Conservation (phyloP, 2,797 vertebrate genomes). For the Danio aesculapii region DNA sequence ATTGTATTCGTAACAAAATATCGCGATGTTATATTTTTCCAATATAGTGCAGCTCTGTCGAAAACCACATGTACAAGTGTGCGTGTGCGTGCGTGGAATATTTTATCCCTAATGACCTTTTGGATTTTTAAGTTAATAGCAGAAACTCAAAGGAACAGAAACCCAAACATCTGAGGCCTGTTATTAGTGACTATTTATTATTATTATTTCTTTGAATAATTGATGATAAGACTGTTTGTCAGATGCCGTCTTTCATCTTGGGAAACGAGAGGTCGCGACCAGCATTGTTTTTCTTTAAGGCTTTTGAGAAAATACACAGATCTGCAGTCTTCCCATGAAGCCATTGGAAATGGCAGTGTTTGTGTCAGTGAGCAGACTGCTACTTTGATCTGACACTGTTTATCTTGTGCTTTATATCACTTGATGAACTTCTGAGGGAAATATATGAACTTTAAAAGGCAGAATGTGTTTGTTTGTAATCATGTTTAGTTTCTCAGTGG, state of each 20-base stretch:
- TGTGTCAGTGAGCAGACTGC: not conserved
- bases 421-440: not conserved
- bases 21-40: too few relatives aligned
- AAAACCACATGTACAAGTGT: too few relatives aligned
- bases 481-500: not conserved
- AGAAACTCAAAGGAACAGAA: not conserved
- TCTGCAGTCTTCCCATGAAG: not conserved
- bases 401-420: slow-evolving; percentile 9
- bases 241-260: not conserved
- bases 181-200: not conserved
- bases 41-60: too few relatives aligned
- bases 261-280: not conserved
- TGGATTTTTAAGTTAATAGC: not conserved
- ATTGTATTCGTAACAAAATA: too few relatives aligned
- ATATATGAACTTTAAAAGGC: slow-evolving; percentile 4
- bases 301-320: not conserved
- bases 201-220: too few relatives aligned
- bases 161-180: not conserved
- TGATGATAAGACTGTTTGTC: not conserved
- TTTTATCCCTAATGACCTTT: not conserved
- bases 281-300: not conserved
- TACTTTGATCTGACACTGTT: not conserved
- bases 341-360: not conserved
- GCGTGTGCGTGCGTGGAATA: not conserved
- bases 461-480: slow-evolving; percentile 8